Base-by-base conservation (phyloP, 1,140 invertebrate genomes). In the Oscheius sp. region DNA sequence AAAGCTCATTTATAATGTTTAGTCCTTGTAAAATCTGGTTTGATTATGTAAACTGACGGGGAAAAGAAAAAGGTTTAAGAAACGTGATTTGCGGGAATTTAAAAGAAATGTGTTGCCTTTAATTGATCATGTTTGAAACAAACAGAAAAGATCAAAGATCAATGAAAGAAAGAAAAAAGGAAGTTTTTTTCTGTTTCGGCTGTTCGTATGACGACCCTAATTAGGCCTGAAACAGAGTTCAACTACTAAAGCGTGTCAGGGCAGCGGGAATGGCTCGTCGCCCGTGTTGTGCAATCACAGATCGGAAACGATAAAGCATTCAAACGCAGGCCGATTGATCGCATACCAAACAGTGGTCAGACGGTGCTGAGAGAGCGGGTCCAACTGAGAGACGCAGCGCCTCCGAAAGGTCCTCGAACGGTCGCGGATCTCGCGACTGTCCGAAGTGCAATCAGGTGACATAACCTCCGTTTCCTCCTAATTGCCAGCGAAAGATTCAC, bases 271-370 rank as follows among this genome's bases (percentile, higher is more conserved):
- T 55, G 49, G 7, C 49, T 55, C 7, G 49, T 55, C 49, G 49
- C 49, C 28, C 49, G 49, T 55, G 49, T 55, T 55, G 49, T 55
- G 49, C 49, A 55, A 55, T 55, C 49, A 55, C 49, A 55, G 49
- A 55, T 55, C 49, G 49, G 49, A 55, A 55, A 55, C 49, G 49
- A 55, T 55, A 55, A 55, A 55, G 49, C 49, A 55, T 55, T 55
- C 49, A 55, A 55, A 55, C 49, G 49, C 49, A 55, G 49, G n/a
- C 49, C 49, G 49, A 55, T 55, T 55, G 49, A 55, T 55, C 49
- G 49, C 49, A 55, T 55, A 55, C 49, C 49, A 55, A 55, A 55
- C 49, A 55, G 49, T 55, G 49, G 49, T 55, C 49, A 55, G 49
- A 4, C 7, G 7, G 23, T 7, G 15, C 4, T 15, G 49, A 55